These are phyloP conservation scores for Melanotaenia boesemani DNA, from an alignment of 2,797 vertebrate genomes.

Conservation along the genomic window DNA sequence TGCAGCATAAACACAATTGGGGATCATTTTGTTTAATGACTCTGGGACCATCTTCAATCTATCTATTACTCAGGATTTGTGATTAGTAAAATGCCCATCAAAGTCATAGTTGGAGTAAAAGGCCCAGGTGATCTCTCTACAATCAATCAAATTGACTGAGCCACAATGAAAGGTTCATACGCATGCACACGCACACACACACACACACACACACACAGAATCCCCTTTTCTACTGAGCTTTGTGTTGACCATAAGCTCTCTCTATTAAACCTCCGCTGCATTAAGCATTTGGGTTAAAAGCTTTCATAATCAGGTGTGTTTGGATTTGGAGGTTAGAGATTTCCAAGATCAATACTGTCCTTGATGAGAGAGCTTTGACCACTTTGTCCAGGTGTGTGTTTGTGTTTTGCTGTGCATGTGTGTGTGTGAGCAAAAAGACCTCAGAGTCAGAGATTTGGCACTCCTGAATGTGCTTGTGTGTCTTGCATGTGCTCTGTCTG, in stretches of 20 bases:
- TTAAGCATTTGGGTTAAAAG: conserved; percentile 83
- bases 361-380: conserved; percentile 49
- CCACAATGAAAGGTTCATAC: conserved; percentile 4
- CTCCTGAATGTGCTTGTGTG: conserved; percentile 14
- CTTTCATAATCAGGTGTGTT: conserved; percentile 78
- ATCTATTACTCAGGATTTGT: conserved; percentile 55
- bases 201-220: not conserved
- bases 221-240: conserved; percentile 38
- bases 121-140: conserved; percentile 63
- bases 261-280: conserved; percentile 70
- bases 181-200: not conserved
- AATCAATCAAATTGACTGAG: conserved; percentile 70
- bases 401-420: not conserved
- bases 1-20: conserved; percentile 9
- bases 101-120: conserved; percentile 49
- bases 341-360: conserved; percentile 70
- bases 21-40: conserved; percentile 52
- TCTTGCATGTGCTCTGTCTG: conserved; percentile 15
- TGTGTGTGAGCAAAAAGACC: conserved; percentile 5
- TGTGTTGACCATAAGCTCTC: conserved; percentile 66
- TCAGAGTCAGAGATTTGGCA: conserved; percentile 27
- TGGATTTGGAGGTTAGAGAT: conserved; percentile 59
- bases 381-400: conserved; percentile 27
- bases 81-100: conserved; percentile 69
- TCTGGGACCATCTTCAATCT: conserved; percentile 44